Evolutionary conservation across 64 coral and sea anemone species (phyloP).

Genomic region (Stichodactyla helianthus): DNA sequence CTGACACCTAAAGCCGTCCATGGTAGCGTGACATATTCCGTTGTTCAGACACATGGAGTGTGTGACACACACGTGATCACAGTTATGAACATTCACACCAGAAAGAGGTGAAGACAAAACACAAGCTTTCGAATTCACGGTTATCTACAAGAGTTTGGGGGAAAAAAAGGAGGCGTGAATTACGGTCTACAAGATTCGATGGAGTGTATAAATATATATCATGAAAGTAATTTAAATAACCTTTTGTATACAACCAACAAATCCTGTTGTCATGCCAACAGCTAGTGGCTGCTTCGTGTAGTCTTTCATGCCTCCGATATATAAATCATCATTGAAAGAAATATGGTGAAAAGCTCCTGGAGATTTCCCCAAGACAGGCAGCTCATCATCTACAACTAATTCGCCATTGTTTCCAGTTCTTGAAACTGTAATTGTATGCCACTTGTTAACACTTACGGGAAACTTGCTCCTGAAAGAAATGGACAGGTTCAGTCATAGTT

Average conservation of each 20-base stretch:
- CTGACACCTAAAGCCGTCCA: slow-evolving; percentile 19
- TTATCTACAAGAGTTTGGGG: neutral
- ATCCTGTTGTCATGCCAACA: neutral
- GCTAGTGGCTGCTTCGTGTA: neutral
- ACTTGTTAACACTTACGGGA: neutral
- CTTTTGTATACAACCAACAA: slow-evolving; percentile 30
- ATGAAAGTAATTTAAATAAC: neutral
- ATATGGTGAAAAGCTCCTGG: neutral
- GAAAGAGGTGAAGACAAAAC: slow-evolving; percentile 14
- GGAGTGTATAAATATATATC: too few relatives aligned
- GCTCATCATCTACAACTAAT: neutral
- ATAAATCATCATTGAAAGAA: neutral
- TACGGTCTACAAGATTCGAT: too few relatives aligned
- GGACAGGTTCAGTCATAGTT: neutral
- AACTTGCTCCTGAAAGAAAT: neutral
- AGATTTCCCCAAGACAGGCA: slow-evolving; percentile 4
- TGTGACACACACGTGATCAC: slow-evolving; percentile 31
- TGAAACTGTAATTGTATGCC: slow-evolving; percentile 20
- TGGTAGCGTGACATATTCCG: slow-evolving; percentile 8
- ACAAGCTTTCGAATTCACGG: neutral
- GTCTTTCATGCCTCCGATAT: slow-evolving; percentile 20
- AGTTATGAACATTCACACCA: slow-evolving; percentile 16
- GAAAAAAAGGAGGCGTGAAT: neutral
- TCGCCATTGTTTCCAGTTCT: neutral
- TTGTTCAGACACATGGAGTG: slow-evolving; percentile 10